Evolutionary conservation across 1,140 invertebrate genomes (phyloP), one percentile per base, ranked within the genome.

Genomic region (Drosophila virilis): DNA sequence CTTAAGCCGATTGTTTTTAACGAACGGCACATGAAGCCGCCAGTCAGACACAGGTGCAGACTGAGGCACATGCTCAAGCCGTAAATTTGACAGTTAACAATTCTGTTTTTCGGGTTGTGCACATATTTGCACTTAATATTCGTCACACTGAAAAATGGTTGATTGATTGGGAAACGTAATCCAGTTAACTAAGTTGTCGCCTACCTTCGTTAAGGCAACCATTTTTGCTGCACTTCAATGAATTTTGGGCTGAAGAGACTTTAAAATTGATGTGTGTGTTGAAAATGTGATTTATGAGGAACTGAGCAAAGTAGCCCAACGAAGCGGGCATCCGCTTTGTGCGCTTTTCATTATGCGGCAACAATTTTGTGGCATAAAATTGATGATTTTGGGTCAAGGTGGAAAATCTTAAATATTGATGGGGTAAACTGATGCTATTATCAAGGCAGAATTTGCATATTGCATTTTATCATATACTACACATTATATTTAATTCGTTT

Each of bases 241-340:
- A 9, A 33, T 37, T 45, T 35, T 10, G 8, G 42, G 28, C n/a
- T 32, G n/a, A 10, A n/a, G n/a, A n/a, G 28, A 28, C 50, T 59
- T 71, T 71, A 38, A 75, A 70, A 71, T 70, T 58, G 45, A 62
- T 64, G 43, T 70, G 66, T 37, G 60, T 52, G n/a, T 52, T 65
- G 60, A 70, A 28, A 64, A 58, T 59, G 58, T 75, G 68, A 75
- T 75, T 75, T 75, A 75, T 75, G 58, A 9, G 37, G 37, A 46
- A 55, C n/a, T 35, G 35, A 35, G 60, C 59, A 69, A 28, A 43
- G 35, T 48, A 67, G 50, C 52, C 64, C 40, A 33, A 33, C 17
- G 42, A 61, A 54, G 15, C 37, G 10, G 6, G 22, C 7, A 6
- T n/a, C 8, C 9, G n/a, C 28, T 15, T 37, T 48, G 22, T 59